Base-by-base conservation (phyloP, 2,797 vertebrate species). In the Tragopan temminckii region DNA sequence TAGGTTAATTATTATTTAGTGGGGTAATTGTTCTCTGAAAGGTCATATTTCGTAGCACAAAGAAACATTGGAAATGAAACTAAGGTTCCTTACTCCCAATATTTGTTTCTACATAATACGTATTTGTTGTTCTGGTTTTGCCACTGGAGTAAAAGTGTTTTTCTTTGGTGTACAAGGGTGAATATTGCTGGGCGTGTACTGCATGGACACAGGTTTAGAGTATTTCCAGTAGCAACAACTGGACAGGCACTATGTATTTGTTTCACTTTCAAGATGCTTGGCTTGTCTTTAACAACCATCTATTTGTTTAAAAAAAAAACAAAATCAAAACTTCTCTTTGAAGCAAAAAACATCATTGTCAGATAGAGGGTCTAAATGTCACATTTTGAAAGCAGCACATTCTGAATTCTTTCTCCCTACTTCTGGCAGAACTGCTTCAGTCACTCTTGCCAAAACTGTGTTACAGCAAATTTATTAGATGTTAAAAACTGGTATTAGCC, bases 1-100 rank as follows among this genome's bases (percentile, higher is more conserved):
- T 25, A 63, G 67, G 59, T 95, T 94, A 90, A 90, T 94, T 81
- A 92, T 92, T 95, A 92, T 76, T 72, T 90, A 84, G 59, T 70
- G 19, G n/a, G 45, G 16, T 84, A 70, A 61, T 64, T 72, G 15
- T 80, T 93, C 29, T 88, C 43, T 67, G 9, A 55, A 64, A 91
- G 0, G 2, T 80, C 68, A 48, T 50, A 81, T 74, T 84, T 92
- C 21, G 57, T 21, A 75, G 61, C 69, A 77, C 53, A 84, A 69
- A 69, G 55, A 91, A 92, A 72, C 13, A 7, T 74, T 35, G 23
- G 16, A 90, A 85, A 80, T 88, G 46, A 79, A 72, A 91, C 36
- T 67, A 76, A 81, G 46, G 85, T 70, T 66, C 29, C 33, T 88
- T 76, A 57, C 57, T 84, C 24, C 17, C 29, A 64, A 1, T 94